Evolutionary conservation across 2,113 vertebrate genomes (phyloP), one percentile per base, ranked within the genome.

Genomic region (Typhlomys cinereus): DNA sequence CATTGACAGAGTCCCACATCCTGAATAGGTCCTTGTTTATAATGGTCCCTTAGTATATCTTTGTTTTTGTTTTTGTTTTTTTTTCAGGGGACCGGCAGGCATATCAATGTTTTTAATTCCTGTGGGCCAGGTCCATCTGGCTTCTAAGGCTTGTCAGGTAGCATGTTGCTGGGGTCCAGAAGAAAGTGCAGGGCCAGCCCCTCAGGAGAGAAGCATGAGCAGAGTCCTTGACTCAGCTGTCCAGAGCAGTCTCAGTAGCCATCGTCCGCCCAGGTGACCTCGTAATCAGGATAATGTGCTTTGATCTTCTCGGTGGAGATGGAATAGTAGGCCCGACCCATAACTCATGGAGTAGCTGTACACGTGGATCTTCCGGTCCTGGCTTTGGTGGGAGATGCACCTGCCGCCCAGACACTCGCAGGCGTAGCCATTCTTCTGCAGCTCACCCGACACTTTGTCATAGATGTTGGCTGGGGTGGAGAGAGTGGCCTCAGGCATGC

Each of bases 341-440:
- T 98, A 99, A n/a, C 99, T 99, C 98, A 99, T 98, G 41, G 99
- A 99, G 96, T 99, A 99, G 75, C 99, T 99, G 61, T 99, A 99
- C 69, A 99, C 98, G 36, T 99, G 99, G 96, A 99, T 99, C 97
- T 98, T 99, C 97, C 97, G 98, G 88, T 97, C 98, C 12, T 96
- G 92, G 73, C 98, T 96, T 31, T 98, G 98, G 67, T 99, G 99
- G 88, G 96, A 97, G 94, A 99, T 98, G 64, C 99, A 97, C 27
- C 99, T 99, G 73, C 99, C 99, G 57, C 99, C 99, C 59, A 99
- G 74, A 95, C 99, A 99, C 96, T 99, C 98, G 52, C 99, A 99
- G 96, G 98, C 98, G 48, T 98, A 96, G n/a, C 98, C 98, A 4
- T 78, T 95, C 94, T 96, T 98, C 94, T 98, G 98, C 81, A 99